Conservation (phyloP, 2,888 invertebrate species). For the Zhengitettix transpicula region DNA sequence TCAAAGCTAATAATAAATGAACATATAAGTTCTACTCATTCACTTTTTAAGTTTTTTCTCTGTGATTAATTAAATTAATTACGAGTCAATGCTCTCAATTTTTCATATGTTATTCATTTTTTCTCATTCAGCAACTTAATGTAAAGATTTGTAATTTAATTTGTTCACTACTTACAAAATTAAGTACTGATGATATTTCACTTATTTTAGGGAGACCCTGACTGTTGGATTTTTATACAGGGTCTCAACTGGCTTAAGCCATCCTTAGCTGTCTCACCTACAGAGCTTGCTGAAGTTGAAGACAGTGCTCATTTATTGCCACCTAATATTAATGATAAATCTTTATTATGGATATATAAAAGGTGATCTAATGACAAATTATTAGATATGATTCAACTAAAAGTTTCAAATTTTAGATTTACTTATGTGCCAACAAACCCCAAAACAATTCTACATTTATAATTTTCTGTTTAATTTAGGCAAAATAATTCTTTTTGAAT, state of each 20-base stretch:
- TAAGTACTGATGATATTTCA: not conserved
- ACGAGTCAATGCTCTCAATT: no score
- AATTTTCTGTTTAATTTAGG: not conserved
- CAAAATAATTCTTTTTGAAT: not conserved
- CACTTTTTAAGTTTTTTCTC: no score
- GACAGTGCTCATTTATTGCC: conserved; percentile 27
- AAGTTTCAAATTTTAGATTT: no score
- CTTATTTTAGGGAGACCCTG: conserved; percentile 29
- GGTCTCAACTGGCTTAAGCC: conserved; percentile 43
- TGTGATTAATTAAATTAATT: no score
- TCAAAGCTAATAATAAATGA: no score
- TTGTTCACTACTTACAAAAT: not conserved
- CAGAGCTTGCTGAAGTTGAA: conserved; percentile 24
- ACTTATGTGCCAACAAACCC: no score
- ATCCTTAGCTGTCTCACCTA: conserved; percentile 31
- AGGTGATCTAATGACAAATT: conserved; percentile 20
- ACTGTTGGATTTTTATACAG: conserved; percentile 38
- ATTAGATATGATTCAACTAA: no score
- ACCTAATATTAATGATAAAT: conserved; percentile 29
- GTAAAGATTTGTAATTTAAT: no score
- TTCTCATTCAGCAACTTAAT: no score
- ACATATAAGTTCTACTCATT: no score
- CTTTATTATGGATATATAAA: conserved; percentile 34
- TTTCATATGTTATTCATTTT: no score
- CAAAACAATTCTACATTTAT: not conserved